phyloP scores from a whole-genome alignment of 2,797 vertebrate genomes.

The Urophycis tenuis region DNA sequence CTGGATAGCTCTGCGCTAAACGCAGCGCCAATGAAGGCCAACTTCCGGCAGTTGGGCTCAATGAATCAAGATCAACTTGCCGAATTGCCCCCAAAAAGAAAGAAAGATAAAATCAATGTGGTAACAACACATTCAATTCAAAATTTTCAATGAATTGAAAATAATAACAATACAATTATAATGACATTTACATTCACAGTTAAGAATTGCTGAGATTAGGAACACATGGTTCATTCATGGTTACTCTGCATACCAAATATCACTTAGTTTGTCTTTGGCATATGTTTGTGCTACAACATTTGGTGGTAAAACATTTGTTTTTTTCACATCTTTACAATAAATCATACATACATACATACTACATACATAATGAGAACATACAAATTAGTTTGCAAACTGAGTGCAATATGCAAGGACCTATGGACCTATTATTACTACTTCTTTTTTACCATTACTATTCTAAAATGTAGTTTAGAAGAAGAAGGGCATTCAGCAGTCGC shows the following conservation, averaged over 20 bases:
- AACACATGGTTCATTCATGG: background rate
- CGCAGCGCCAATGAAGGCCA: background rate
- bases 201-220: background rate
- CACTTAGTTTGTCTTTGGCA: background rate
- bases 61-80: background rate
- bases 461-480: background rate
- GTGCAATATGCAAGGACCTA: background rate
- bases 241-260: background rate
- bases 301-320: too few relatives aligned
- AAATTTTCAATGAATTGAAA: background rate
- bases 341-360: background rate
- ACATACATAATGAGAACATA: background rate
- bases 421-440: background rate
- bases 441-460: too few relatives aligned
- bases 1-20: background rate
- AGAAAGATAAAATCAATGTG: background rate
- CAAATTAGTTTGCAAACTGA: too few relatives aligned
- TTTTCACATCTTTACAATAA: too few relatives aligned
- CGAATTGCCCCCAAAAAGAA: background rate
- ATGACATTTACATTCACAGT: background rate
- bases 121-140: background rate
- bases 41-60: background rate
- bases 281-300: too few relatives aligned
- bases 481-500: too few relatives aligned
- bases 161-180: background rate